Conservation (phyloP, 2,113 vertebrate genomes). For the Anas platyrhynchos region DNA sequence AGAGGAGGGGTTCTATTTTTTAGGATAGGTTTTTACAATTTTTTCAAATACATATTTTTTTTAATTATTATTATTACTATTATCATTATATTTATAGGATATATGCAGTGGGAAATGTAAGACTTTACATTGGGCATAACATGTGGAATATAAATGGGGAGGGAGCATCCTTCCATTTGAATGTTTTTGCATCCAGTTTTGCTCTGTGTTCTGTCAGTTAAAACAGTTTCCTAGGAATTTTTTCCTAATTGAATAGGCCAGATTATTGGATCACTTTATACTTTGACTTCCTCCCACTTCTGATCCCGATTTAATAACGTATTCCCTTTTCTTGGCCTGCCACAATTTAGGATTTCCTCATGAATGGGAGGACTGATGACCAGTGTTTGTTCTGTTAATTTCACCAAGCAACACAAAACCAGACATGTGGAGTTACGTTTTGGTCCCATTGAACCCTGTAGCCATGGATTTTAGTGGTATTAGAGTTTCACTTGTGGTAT, state of each 20-base stretch:
- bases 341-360: not conserved
- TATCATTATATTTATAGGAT: not conserved
- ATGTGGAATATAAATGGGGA: not conserved
- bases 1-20: not conserved
- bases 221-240: not conserved
- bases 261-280: not conserved
- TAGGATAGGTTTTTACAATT: not conserved
- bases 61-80: not conserved
- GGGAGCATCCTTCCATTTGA: not conserved
- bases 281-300: not conserved
- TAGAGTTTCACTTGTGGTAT: not conserved
- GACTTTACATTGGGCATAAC: not conserved
- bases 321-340: not conserved
- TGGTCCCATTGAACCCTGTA: not conserved
- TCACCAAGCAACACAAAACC: not conserved
- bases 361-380: not conserved
- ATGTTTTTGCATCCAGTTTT: not conserved
- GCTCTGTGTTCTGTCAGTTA: not conserved
- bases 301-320: not conserved
- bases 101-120: not conserved
- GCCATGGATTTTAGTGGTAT: not conserved
- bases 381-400: not conserved
- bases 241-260: not conserved
- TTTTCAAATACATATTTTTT: not conserved
- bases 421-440: not conserved